These are phyloP conservation scores for Chloropsis cyanopogon DNA, from an alignment of 2,113 vertebrate species.

Conservation along the genomic window DNA sequence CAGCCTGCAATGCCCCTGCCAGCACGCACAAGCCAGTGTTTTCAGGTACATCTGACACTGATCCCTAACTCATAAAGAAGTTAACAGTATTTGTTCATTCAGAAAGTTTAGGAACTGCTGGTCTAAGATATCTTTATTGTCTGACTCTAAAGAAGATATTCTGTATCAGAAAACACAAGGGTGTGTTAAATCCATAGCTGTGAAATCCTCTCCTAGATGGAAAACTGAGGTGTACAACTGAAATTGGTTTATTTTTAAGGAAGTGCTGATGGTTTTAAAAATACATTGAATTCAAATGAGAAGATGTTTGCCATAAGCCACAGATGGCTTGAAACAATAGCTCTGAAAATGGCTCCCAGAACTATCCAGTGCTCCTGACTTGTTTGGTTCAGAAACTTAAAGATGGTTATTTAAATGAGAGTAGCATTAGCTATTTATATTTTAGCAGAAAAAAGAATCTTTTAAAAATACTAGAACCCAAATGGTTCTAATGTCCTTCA, in stretches of 20 bases:
- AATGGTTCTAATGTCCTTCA: not conserved
- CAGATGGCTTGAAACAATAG: not conserved
- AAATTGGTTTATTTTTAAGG: not conserved
- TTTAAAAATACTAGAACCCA: not conserved
- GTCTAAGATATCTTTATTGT: not conserved
- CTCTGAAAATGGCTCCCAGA: not conserved
- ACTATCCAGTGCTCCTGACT: not conserved
- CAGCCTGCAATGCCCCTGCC: not conserved
- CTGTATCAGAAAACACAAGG: not conserved
- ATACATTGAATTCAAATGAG: not conserved
- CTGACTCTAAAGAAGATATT: not conserved
- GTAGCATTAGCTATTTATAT: not conserved
- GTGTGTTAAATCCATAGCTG: not conserved
- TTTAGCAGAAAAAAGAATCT: not conserved
- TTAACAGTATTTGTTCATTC: not conserved
- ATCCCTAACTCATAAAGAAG: not conserved
- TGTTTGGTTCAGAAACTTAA: not conserved
- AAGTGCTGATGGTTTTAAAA: conserved; percentile 2
- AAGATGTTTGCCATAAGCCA: not conserved
- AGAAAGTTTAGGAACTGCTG: not conserved
- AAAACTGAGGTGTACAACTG: not conserved
- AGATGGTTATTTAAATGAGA: not conserved
- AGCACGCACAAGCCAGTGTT: not conserved
- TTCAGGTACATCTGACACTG: not conserved
- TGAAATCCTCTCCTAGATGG: not conserved